Conservation (phyloP, 2,888 invertebrate species). For the Drosophila suboccidentalis region DNA sequence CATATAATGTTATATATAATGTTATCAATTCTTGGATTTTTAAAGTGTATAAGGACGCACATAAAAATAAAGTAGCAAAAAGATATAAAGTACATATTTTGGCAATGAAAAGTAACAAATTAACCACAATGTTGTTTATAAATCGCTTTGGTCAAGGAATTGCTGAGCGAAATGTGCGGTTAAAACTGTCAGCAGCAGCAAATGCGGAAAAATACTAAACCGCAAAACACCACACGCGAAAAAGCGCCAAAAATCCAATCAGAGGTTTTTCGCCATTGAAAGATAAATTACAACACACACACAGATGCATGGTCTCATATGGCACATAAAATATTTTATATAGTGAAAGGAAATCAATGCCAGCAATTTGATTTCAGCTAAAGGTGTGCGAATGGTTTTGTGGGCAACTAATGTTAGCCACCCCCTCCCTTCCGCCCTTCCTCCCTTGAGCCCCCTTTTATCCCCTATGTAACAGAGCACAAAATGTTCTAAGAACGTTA, state of each 20-base stretch:
- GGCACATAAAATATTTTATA: slow-evolving; percentile 54
- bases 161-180: slow-evolving; percentile 26
- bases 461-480: neutral
- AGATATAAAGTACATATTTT: neutral
- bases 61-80: neutral
- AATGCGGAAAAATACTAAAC: slow-evolving; percentile 8
- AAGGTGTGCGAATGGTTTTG: slow-evolving; percentile 53
- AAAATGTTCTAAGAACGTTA: slow-evolving; percentile 14
- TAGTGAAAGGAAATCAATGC: slow-evolving; percentile 62
- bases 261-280: slow-evolving; percentile 49
- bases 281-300: slow-evolving; percentile 64
- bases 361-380: slow-evolving; percentile 46
- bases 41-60: neutral
- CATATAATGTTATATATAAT: too few species aligned
- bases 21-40: too few species aligned
- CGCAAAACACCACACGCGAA: slow-evolving; percentile 34
- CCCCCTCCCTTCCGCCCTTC: neutral
- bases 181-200: slow-evolving; percentile 56
- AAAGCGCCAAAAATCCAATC: slow-evolving; percentile 67
- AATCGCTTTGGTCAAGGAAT: slow-evolving; percentile 11
- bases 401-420: neutral
- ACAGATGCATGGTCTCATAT: slow-evolving; percentile 19
- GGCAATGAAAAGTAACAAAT: neutral
- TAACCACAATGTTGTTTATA: slow-evolving; percentile 5
- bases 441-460: neutral